phyloP scores from a whole-genome alignment of 2,888 invertebrate genomes.

The Didymodactylos carnosus region DNA sequence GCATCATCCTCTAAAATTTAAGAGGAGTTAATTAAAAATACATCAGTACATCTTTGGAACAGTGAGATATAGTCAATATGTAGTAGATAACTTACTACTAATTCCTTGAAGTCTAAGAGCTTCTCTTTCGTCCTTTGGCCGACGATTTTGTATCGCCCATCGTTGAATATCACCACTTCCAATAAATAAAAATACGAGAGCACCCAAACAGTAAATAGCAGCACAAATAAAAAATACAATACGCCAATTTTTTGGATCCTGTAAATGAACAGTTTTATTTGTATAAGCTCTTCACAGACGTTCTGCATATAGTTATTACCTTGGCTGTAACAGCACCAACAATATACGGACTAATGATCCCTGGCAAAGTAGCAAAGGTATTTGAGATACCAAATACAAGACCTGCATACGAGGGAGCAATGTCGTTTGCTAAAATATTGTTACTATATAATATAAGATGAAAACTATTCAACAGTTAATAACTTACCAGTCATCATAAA shows the following conservation, averaged over 20 bases:
- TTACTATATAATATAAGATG: too few species aligned
- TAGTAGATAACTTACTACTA: too few species aligned
- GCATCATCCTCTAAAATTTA: too few species aligned
- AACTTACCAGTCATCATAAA: constrained; percentile 11
- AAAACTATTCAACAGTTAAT: too few species aligned
- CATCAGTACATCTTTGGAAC: too few species aligned
- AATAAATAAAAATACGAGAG: not conserved
- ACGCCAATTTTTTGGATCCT: constrained; percentile 11
- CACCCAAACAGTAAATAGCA: constrained; percentile 4
- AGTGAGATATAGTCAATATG: too few species aligned
- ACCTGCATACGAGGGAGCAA: constrained; percentile 11
- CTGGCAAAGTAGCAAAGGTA: constrained; percentile 12
- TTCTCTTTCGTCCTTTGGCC: not conserved
- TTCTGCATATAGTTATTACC: not conserved
- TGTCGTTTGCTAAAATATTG: constrained; percentile 12
- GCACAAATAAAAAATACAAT: constrained; percentile 13
- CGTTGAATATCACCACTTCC: constrained; percentile 10
- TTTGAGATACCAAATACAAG: constrained; percentile 13
- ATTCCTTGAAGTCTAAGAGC: not conserved
- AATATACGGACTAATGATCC: constrained; percentile 7
- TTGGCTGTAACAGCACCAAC: constrained; percentile 6
- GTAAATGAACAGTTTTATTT: not conserved
- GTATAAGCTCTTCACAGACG: not conserved
- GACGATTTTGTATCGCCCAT: constrained; percentile 2
- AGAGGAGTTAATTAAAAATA: too few species aligned